These are phyloP conservation scores for Panagrolaimus sp. DNA, from an alignment of 1,140 invertebrate genomes.

Conservation along the genomic window DNA sequence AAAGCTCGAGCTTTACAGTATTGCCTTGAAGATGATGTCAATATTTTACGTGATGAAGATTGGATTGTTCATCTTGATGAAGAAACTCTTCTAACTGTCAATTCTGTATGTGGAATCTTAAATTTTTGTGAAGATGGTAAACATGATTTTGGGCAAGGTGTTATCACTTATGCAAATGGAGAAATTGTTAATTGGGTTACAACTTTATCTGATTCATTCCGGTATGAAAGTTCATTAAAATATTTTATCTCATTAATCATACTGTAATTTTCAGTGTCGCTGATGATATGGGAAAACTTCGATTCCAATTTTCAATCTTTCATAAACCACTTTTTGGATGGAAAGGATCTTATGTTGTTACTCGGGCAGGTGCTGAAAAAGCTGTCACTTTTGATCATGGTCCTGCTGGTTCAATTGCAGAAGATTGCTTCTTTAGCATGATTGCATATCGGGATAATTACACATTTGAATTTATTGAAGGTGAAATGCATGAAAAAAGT, in stretches of 20 bases:
- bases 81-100: slow-evolving; percentile 88
- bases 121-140: slow-evolving; percentile 92
- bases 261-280: slow-evolving; percentile 67
- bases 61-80: slow-evolving; percentile 98
- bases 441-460: slow-evolving; percentile 66
- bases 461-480: slow-evolving; percentile 84
- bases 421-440: slow-evolving; percentile 94
- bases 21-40: slow-evolving; percentile 78
- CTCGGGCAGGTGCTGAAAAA: slow-evolving; percentile 76
- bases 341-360: slow-evolving; percentile 91
- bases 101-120: slow-evolving; percentile 76
- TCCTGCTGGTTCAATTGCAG: slow-evolving; percentile 87
- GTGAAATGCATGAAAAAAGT: slow-evolving; percentile 93
- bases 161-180: slow-evolving; percentile 92
- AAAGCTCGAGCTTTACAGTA: slow-evolving; percentile 92
- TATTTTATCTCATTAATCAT: background rate
- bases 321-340: slow-evolving; percentile 92
- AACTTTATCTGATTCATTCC: slow-evolving; percentile 87
- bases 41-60: slow-evolving; percentile 74
- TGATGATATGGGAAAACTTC: slow-evolving; percentile 84
- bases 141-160: slow-evolving; percentile 90
- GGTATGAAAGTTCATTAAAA: slow-evolving; percentile 60
- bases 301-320: slow-evolving; percentile 84
- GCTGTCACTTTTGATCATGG: slow-evolving; percentile 90
- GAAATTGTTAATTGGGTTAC: slow-evolving; percentile 88